These are phyloP conservation scores for Drosophila sp. DNA, from an alignment of 1,140 invertebrate genomes.

Conservation along the genomic window DNA sequence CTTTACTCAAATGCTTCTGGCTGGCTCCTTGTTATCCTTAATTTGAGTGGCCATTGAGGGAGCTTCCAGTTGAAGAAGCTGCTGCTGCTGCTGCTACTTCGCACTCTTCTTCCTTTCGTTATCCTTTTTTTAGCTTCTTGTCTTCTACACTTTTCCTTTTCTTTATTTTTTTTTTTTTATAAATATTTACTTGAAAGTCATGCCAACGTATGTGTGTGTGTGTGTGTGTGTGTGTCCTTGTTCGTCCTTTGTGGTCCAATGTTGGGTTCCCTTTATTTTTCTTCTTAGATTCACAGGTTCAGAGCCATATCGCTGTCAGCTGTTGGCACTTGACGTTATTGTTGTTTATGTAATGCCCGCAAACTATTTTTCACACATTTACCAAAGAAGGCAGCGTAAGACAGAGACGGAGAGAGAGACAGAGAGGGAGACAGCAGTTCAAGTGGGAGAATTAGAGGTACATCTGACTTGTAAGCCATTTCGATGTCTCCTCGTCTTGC, in stretches of 20 bases:
- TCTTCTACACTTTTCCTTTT: neutral
- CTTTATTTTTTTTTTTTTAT: constrained; percentile 42
- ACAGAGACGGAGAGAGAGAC: neutral
- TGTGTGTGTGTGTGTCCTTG: constrained; percentile 46
- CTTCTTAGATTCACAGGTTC: neutral
- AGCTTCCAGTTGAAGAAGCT: constrained; percentile 33
- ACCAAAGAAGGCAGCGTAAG: neutral
- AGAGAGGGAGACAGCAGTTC: neutral
- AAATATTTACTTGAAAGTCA: constrained; percentile 72
- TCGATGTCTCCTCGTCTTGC: constrained; percentile 32
- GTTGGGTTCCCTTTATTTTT: neutral
- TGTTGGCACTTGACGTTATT: constrained; percentile 38
- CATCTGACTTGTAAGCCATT: constrained; percentile 38
- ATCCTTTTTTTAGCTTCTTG: constrained; percentile 18
- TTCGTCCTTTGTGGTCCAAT: constrained; percentile 24
- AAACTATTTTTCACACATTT: constrained; percentile 68
- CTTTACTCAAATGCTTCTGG: constrained; percentile 46
- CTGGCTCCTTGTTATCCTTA: constrained; percentile 71
- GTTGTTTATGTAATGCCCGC: constrained; percentile 52
- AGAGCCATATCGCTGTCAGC: constrained; percentile 55
- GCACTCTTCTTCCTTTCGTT: constrained; percentile 38
- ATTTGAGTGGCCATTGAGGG: constrained; percentile 77
- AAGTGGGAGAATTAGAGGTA: constrained; percentile 11
- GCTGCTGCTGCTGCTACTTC: constrained; percentile 15
- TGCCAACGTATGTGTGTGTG: constrained; percentile 31